phyloP scores from a whole-genome alignment of 2,113 vertebrate species.

The Peromyscus polionotus region DNA sequence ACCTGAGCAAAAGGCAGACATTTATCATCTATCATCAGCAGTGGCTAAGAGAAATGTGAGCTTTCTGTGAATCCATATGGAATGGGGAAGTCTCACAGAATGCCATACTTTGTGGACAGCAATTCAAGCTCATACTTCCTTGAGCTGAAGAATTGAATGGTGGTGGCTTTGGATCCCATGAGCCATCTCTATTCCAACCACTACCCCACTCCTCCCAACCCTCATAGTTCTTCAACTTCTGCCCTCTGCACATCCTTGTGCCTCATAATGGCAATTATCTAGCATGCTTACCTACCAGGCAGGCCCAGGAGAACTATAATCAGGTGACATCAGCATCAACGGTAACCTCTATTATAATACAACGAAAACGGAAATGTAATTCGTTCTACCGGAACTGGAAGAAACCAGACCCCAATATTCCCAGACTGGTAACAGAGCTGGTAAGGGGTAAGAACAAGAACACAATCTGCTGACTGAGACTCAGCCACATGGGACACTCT shows the following conservation, averaged over 20 bases:
- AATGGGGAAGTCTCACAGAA: not conserved
- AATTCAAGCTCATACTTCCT: not conserved
- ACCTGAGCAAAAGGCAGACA: slow-evolving; percentile 6
- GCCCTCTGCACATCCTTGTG: too few relatives aligned
- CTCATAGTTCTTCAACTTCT: not conserved
- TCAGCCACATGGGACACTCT: too few relatives aligned
- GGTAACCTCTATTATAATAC: not conserved
- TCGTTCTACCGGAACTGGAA: not conserved
- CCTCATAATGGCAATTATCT: not conserved
- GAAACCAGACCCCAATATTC: not conserved
- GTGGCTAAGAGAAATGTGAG: not conserved
- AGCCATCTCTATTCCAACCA: not conserved
- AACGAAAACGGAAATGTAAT: not conserved
- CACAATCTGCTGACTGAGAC: not conserved
- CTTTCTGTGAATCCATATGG: not conserved
- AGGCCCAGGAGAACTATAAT: not conserved
- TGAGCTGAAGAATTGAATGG: not conserved
- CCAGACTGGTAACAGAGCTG: not conserved
- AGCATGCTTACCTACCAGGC: not conserved
- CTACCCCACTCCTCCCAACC: not conserved
- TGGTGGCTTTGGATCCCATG: not conserved
- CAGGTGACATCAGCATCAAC: not conserved
- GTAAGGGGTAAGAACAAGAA: not conserved
- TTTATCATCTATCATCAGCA: not conserved
- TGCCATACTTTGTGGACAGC: too few relatives aligned